These are phyloP conservation scores for Sciaenops ocellatus DNA, from an alignment of 2,797 vertebrate genomes.

Conservation along the genomic window DNA sequence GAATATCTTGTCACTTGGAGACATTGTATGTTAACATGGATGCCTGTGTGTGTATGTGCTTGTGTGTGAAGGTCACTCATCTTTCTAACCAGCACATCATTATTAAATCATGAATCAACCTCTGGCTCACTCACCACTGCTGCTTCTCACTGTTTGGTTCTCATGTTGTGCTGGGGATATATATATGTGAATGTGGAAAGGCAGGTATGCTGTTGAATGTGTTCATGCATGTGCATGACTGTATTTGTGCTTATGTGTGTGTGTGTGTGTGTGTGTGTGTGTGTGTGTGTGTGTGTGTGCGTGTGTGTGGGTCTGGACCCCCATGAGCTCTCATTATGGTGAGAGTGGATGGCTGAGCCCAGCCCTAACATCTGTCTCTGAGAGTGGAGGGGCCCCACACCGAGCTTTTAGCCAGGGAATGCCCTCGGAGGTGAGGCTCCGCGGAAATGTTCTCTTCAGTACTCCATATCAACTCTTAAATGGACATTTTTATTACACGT, in stretches of 20 bases:
- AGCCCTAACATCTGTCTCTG: conserved; percentile 78
- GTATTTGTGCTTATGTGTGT: background rate
- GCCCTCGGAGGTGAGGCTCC: conserved; percentile 34
- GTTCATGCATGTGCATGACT: conserved; percentile 16
- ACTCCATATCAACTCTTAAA: background rate
- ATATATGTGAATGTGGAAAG: background rate
- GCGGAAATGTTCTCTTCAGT: conserved; percentile 21
- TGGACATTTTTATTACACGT: background rate
- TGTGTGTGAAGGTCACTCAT: conserved; percentile 63
- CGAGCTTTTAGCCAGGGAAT: conserved; percentile 48
- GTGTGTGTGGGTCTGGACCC: conserved; percentile 32
- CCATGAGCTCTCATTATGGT: conserved; percentile 80
- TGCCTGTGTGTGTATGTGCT: conserved; percentile 11
- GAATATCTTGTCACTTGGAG: conserved; percentile 61
- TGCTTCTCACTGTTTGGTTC: conserved; percentile 28
- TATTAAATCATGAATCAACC: conserved; percentile 64
- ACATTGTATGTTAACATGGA: conserved; percentile 45
- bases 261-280: background rate
- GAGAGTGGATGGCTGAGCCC: conserved; percentile 54
- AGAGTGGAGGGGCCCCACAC: conserved; percentile 61
- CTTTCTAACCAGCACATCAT: conserved; percentile 55
- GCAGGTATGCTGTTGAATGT: conserved; percentile 6
- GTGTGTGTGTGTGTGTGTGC: background rate
- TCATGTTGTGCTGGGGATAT: conserved; percentile 21
- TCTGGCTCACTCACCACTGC: conserved; percentile 15